Conservation (phyloP, 2,797 vertebrate species). For the Galago senegalensis region DNA sequence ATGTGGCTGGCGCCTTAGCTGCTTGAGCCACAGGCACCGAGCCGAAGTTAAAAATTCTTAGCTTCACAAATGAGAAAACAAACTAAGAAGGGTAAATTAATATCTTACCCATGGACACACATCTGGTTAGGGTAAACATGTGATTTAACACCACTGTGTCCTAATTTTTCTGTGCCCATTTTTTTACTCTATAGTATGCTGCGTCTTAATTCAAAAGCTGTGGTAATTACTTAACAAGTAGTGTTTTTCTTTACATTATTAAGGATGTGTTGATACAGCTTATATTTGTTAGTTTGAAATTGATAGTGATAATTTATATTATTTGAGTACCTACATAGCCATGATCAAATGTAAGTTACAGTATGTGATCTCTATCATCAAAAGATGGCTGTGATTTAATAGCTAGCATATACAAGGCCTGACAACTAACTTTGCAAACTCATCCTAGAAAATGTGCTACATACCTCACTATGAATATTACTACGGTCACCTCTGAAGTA, state of each 20-base stretch:
- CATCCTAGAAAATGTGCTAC: too few species aligned
- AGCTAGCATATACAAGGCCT: background rate
- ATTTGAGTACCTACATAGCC: background rate
- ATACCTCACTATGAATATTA: too few species aligned
- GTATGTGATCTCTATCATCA: background rate
- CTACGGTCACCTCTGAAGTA: too few species aligned
- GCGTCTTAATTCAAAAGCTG: background rate
- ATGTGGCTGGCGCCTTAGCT: too few species aligned
- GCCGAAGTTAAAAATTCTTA: slow-evolving; percentile 20
- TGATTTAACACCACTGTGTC: background rate
- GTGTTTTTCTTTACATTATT: slow-evolving; percentile 50
- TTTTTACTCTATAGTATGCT: background rate
- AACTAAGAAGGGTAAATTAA: slow-evolving; percentile 12
- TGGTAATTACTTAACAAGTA: background rate
- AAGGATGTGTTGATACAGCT: background rate
- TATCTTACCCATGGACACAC: background rate
- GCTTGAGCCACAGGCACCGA: too few species aligned
- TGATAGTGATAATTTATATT: slow-evolving; percentile 22
- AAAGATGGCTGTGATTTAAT: background rate
- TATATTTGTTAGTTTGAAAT: slow-evolving; percentile 25
- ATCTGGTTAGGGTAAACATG: background rate
- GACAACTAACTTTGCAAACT: too few species aligned
- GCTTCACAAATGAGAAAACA: slow-evolving; percentile 5
- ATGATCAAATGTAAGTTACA: background rate
- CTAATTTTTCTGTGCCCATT: background rate